Base-by-base conservation (phyloP, 2,888 invertebrate genomes). In the Drosophila neutralis region DNA sequence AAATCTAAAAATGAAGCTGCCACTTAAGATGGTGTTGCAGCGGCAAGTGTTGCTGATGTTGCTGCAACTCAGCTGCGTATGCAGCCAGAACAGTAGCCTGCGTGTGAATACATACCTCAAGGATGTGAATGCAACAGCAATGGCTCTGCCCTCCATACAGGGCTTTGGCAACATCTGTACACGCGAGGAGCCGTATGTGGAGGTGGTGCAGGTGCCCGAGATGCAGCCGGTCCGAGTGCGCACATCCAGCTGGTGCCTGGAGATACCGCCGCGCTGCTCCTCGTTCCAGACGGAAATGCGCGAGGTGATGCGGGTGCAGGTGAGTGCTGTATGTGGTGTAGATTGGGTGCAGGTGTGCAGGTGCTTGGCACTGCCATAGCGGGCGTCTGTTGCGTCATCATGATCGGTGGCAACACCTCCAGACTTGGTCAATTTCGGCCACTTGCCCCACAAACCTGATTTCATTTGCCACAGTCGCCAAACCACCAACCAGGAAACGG, bases 191-290 rank as follows among this genome's bases (percentile, higher is more conserved):
- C 90, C 89, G 80, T 96, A 96, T 93, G 95, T 95, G 71, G 95
- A 93, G 75, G 82, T 91, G 31, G 45, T 90, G 56, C 88, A 89
- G 69, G 83, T 88, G 60, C 93, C 93, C 24, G 83, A 90, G 49
- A 83, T 90, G 81, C 95, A 96, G 69, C 95, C 96, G 58, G 95
- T 96, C 92, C 93, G 94, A 5, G 95, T 96, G 57, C 94, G 96
- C 73, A 95, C 95, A 2, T 96, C 96, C 91, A 95, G 95, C 82
- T 97, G 97, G 97, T 97, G 97, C 89, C 93, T 96, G 88, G 95
- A 95, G 73, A 94, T 97, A 88, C 97, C 97, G 8, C 97, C 97
- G n/a, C 94, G 97, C 74, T 97, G 97, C 91, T 95, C 96, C 52
- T 94, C 94, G 88, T 96, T 95, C 92, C 95, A 94, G 87, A 95